Percentiles rank a stretch among this genome's conserved stretches.
phyloP scores from a whole-genome alignment of 1,140 invertebrate genomes.

The Magallana ariakensis region DNA sequence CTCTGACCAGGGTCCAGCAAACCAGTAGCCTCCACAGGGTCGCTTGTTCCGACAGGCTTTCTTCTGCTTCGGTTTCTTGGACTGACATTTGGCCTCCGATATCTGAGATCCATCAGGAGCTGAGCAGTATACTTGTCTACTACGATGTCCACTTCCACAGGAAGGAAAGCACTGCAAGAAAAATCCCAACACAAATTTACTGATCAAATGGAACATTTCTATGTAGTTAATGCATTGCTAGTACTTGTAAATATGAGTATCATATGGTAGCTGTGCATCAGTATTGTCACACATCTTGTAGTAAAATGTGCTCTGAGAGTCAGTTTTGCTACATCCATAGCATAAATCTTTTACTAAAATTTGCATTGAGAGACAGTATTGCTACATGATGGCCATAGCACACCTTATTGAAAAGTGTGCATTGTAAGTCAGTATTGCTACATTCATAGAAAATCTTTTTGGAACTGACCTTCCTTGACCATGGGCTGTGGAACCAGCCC shows the following conservation, averaged over 20 bases:
- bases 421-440: neutral
- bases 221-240: neutral
- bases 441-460: too few species aligned
- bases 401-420: too few species aligned
- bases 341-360: too few species aligned
- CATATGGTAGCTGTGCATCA: too few species aligned
- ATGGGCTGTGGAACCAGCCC: conserved; percentile 72
- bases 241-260: too few species aligned
- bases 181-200: conserved; percentile 8
- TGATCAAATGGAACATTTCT: neutral
- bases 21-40: conserved; percentile 78
- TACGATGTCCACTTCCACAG: conserved; percentile 85
- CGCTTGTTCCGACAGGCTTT: conserved; percentile 69
- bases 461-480: conserved; percentile 70
- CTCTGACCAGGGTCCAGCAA: conserved; percentile 75
- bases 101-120: conserved; percentile 68
- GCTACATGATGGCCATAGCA: too few species aligned
- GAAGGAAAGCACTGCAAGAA: conserved; percentile 83
- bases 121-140: conserved; percentile 80
- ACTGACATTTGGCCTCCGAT: conserved; percentile 65
- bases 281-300: too few species aligned
- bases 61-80: conserved; percentile 64
- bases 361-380: too few species aligned
- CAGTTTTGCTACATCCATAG: too few species aligned
- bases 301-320: too few species aligned